phyloP scores from a whole-genome alignment of 2,113 vertebrate species.

The Plestiodon gilberti region DNA sequence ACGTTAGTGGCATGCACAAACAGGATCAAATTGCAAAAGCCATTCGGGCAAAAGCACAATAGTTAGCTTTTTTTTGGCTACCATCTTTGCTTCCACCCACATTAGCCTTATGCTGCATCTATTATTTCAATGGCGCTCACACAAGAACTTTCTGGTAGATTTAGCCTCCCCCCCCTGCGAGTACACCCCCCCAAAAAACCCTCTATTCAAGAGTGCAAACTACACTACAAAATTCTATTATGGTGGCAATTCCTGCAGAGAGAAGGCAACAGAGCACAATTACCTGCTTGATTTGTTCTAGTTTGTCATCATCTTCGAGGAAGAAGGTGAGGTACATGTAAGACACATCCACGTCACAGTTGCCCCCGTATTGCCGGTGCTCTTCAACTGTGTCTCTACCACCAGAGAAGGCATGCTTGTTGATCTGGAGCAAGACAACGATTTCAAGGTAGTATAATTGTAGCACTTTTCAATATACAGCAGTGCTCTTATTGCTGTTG shows the following conservation, averaged over 20 bases:
- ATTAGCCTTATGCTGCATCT: background rate
- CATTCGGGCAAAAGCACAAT: background rate
- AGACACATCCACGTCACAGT: constrained; percentile 93
- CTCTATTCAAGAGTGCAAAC: no score
- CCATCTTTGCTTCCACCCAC: background rate
- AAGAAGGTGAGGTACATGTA: constrained; percentile 99
- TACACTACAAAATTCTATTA: background rate
- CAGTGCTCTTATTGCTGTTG: background rate
- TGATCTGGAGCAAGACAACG: constrained; percentile 79
- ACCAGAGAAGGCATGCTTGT: constrained; percentile 96
- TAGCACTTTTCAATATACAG: background rate
- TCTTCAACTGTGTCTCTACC: constrained; percentile 96
- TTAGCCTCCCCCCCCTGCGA: background rate
- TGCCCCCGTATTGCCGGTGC: constrained; percentile 90
- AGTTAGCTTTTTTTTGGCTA: background rate
- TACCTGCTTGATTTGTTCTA: constrained; percentile 94
- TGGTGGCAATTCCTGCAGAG: background rate
- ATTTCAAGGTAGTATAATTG: background rate
- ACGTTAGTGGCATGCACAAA: background rate
- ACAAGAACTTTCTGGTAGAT: background rate
- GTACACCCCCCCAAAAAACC: background rate
- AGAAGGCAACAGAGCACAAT: background rate
- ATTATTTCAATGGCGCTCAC: background rate
- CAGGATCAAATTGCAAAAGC: background rate
- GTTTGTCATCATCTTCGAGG: constrained; percentile 91